A percentile compares a stretch with the other conserved stretches of the same genome.
These are phyloP conservation scores for Halictus quadricinctus DNA, from an alignment of 2,888 invertebrate genomes.

Conservation along the genomic window DNA sequence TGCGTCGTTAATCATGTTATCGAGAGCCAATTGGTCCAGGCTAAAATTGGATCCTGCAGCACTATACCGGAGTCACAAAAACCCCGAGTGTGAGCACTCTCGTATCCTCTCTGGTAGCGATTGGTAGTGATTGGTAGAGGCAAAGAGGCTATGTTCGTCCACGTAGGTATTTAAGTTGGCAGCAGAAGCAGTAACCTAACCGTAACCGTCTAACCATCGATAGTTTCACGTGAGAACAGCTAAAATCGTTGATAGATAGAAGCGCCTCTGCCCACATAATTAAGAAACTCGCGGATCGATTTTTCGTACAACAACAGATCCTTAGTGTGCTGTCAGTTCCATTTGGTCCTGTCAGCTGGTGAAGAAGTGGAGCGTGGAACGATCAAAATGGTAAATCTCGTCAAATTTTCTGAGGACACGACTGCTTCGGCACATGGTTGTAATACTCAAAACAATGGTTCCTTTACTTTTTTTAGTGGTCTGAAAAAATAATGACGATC, in stretches of 20 bases:
- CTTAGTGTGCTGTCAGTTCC: conserved; percentile 64
- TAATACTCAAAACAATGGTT: background rate
- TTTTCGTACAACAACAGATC: conserved; percentile 71
- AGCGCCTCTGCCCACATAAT: conserved; percentile 62
- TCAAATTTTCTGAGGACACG: background rate
- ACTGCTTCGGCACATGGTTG: background rate
- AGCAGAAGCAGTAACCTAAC: background rate
- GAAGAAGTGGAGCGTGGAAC: conserved; percentile 48
- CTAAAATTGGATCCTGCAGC: background rate
- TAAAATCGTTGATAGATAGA: conserved; percentile 48
- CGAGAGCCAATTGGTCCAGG: no score
- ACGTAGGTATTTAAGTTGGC: background rate
- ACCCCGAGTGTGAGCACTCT: no score
- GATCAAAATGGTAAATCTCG: conserved; percentile 70
- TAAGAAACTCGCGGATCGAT: conserved; percentile 71
- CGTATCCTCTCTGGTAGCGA: no score
- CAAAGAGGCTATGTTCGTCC: conserved; percentile 13
- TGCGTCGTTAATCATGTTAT: no score
- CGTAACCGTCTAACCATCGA: conserved; percentile 18
- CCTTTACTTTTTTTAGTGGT: conserved; percentile 84
- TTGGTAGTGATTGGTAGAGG: conserved; percentile 2
- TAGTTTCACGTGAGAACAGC: conserved; percentile 27
- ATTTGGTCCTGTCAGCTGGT: conserved; percentile 74
- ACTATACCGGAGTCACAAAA: background rate
- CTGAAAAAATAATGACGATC: conserved; percentile 91